Base-by-base conservation (phyloP, 2,888 invertebrate species). In the Tenodera sinensis region DNA sequence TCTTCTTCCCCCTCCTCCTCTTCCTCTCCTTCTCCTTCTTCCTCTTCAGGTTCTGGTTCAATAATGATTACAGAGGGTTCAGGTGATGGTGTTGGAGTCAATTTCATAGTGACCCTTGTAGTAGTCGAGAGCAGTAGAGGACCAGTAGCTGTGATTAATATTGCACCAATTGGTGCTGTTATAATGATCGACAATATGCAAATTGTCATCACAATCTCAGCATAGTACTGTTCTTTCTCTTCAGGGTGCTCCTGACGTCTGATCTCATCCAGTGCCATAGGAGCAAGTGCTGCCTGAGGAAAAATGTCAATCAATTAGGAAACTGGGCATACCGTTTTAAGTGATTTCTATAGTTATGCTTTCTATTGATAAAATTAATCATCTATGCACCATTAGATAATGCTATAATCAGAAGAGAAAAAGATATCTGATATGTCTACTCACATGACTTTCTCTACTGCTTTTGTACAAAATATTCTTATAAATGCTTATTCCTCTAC, bases 11-110 rank as follows among this genome's bases (percentile, higher is more conserved):
- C 42, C 2, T 12, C 42, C 12, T 12, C 42, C 1, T 42, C 12
- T 42, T 42, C 42, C 12, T 42, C 42, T 12, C 1, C 89, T 27
- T n/a, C 85, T 30, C 88, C 90, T 34, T 95, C 95, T 91, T 96
- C 95, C 91, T 97, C 97, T 92, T 97, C 97, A 30, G 30, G 4
- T 92, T 97, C 97, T 92, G 97, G 4, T 30, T 30, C 96, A 92
- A 97, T 97, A n/a, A n/a, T n/a, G n/a, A n/a, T n/a, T n/a, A n/a
- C n/a, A 93, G 97, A 30, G 2, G 30, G 30, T 30, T 30, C 97
- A 91, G 97, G 97, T n/a, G n/a, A n/a, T n/a, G 90, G 97, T 97
- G 93, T 97, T 97, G n/a, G n/a, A 85, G 97, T 95, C 89, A 98
- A 91, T 91, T 89, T 88, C 83, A 83, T 89, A 83, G 9, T 83